Base-by-base conservation (phyloP, 2,113 vertebrate genomes). In the Periophthalmodon schlosseri region DNA sequence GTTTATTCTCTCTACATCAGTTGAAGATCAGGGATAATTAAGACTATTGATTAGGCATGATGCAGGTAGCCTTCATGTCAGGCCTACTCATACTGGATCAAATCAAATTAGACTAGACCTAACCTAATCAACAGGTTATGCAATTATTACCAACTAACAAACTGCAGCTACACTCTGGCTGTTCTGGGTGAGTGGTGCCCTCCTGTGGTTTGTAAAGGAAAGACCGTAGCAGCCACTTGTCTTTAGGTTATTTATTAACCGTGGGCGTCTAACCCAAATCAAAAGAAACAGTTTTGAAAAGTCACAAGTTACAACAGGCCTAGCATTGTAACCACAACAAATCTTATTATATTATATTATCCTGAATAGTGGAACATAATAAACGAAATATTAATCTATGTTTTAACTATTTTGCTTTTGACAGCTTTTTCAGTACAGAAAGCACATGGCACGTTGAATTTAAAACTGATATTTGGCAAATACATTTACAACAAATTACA, bases 151-250 rank as follows among this genome's bases (percentile, higher is more conserved):
- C 28, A 28, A 28, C 28, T 28, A 28, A 28, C 3, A 28, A 28
- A 28, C 28, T 28, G 3, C 3, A 28, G 28, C 3, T 28, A 39
- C 9, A 7, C 39, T 44, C 9, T 44, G 39, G 33, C 57, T 1
- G 61, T 28, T 72, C 20, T 71, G 66, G 80, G 65, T 60, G 21
- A 63, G 86, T 81, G 75, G 76, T 81, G 79, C 87, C 92, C 84
- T 85, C 88, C 91, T 76, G 86, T 88, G 89, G 84, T 82, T 67
- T 66, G 52, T 11, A 56, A 56, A 21, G n/a, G 52, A 20, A 52
- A 20, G 8, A 56, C 2, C n/a, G 8, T 21, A 3, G 2, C 20
- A n/a, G 49, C 49, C 16, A 18, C 20, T 52, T 52, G 23, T 61
- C 9, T 44, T 44, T 9, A 44, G 2, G 39, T 61, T 33, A 24